phyloP scores from a whole-genome alignment of 2,797 vertebrate genomes.

The Pantherophis vulpinus region DNA sequence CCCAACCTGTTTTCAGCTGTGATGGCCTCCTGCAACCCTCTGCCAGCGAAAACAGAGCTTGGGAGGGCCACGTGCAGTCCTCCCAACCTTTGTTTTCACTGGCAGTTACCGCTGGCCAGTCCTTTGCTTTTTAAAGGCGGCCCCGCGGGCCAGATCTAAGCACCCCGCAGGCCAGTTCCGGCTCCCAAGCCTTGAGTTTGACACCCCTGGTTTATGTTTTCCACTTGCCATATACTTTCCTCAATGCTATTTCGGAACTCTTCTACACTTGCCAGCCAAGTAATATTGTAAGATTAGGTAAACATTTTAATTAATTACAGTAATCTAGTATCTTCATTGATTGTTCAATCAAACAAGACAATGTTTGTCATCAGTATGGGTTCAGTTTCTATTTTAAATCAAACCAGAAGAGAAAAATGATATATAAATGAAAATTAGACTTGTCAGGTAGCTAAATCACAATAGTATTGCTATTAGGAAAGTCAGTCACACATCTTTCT shows the following conservation, averaged over 20 bases:
- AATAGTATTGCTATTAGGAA: neutral
- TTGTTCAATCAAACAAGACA: neutral
- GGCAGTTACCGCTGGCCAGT: too few relatives aligned
- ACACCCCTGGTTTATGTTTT: neutral
- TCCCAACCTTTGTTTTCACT: too few relatives aligned
- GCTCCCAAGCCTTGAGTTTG: too few relatives aligned
- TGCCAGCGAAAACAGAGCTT: too few relatives aligned
- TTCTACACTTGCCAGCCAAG: neutral
- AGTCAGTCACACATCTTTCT: neutral
- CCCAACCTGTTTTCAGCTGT: too few relatives aligned
- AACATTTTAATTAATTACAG: neutral
- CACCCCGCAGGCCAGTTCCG: rapidly evolving
- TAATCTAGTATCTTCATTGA: neutral
- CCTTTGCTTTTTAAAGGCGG: too few relatives aligned
- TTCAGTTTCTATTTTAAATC: neutral
- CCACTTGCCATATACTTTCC: neutral
- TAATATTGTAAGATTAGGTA: neutral
- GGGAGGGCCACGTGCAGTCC: too few relatives aligned
- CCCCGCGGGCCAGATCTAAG: too few relatives aligned
- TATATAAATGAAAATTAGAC: slow-evolving; percentile 5
- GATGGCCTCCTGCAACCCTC: too few relatives aligned
- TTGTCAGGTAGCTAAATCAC: neutral
- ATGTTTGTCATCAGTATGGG: neutral
- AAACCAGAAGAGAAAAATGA: neutral
- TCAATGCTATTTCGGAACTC: neutral